Percentiles rank a stretch among this genome's conserved stretches.
These are phyloP conservation scores for Drosophila mojavensis DNA, from an alignment of 1,140 invertebrate species.

Conservation along the genomic window DNA sequence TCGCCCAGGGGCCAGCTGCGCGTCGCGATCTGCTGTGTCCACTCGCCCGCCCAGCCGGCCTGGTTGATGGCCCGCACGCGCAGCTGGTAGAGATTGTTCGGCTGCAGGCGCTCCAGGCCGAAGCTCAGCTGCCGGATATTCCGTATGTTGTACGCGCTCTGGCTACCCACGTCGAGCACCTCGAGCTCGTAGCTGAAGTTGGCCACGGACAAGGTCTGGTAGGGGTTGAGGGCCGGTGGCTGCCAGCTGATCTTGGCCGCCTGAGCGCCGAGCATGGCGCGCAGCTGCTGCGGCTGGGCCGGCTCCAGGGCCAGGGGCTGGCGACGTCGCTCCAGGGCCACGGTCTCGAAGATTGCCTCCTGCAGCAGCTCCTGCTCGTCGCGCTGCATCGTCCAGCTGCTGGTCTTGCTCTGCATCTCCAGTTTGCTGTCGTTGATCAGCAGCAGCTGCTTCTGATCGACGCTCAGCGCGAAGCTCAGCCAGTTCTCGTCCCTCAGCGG, in stretches of 20 bases:
- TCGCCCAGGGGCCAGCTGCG: slow-evolving; percentile 86
- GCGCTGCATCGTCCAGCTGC: slow-evolving; percentile 85
- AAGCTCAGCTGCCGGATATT: slow-evolving; percentile 87
- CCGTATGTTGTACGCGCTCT: slow-evolving; percentile 75
- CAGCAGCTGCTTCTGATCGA: slow-evolving; percentile 87
- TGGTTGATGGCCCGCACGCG: slow-evolving; percentile 85
- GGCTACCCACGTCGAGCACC: slow-evolving; percentile 87
- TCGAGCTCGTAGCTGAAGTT: slow-evolving; percentile 94
- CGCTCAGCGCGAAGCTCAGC: slow-evolving; percentile 40
- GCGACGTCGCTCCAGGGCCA: slow-evolving; percentile 59
- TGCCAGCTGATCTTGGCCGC: slow-evolving; percentile 92
- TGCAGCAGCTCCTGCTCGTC: slow-evolving; percentile 28
- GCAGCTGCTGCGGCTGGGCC: slow-evolving; percentile 90
- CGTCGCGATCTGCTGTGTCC: slow-evolving; percentile 90
- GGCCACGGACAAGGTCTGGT: slow-evolving; percentile 92
- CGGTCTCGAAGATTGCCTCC: neutral
- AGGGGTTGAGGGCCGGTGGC: slow-evolving; percentile 89
- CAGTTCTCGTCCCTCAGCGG: slow-evolving; percentile 7
- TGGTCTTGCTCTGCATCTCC: slow-evolving; percentile 86
- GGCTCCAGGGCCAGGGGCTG: slow-evolving; percentile 92
- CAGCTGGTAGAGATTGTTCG: slow-evolving; percentile 90
- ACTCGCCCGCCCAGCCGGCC: slow-evolving; percentile 92
- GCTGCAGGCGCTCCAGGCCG: slow-evolving; percentile 88
- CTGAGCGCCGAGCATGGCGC: slow-evolving; percentile 90
- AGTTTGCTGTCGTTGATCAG: slow-evolving; percentile 89